Percentiles rank a stretch among this genome's conserved stretches.
Conservation (phyloP, 1,140 invertebrate genomes). For the Drosophila pandora region DNA sequence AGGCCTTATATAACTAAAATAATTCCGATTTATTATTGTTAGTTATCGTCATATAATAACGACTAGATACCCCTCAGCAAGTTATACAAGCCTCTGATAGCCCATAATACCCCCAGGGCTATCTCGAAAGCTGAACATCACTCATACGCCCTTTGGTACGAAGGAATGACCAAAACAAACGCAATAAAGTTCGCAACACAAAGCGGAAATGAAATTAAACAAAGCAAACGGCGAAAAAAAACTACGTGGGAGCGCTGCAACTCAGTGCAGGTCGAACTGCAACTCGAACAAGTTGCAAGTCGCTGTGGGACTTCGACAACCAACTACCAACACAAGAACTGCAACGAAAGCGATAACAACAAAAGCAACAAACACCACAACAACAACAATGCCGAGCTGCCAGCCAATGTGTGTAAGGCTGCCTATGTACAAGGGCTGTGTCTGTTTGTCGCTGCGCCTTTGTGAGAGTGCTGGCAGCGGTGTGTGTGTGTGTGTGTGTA, state of each 20-base stretch:
- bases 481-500: conserved; percentile 18
- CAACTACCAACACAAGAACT: conserved; percentile 53
- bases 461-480: conserved; percentile 17
- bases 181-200: conserved; percentile 27
- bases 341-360: conserved; percentile 44
- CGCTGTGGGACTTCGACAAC: conserved; percentile 38
- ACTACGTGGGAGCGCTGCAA: conserved; percentile 31
- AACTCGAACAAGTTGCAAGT: conserved; percentile 18
- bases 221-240: conserved; percentile 19
- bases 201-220: conserved; percentile 30
- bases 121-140: conserved; percentile 22
- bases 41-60: neutral
- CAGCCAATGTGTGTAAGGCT: conserved; percentile 78
- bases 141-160: conserved; percentile 44
- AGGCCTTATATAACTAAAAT: neutral
- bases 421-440: conserved; percentile 65
- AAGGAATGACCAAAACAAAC: conserved; percentile 68
- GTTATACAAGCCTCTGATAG: conserved; percentile 7
- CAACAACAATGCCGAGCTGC: conserved; percentile 38
- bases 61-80: neutral
- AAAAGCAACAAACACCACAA: conserved; percentile 8
- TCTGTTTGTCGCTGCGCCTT: conserved; percentile 44
- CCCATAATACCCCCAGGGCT: neutral
- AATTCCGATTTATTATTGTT: neutral
- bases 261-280: conserved; percentile 18